Percentiles rank a stretch among this genome's conserved stretches.
Conservation (phyloP, 1,140 invertebrate species). For the Cyclargus thomasi region DNA sequence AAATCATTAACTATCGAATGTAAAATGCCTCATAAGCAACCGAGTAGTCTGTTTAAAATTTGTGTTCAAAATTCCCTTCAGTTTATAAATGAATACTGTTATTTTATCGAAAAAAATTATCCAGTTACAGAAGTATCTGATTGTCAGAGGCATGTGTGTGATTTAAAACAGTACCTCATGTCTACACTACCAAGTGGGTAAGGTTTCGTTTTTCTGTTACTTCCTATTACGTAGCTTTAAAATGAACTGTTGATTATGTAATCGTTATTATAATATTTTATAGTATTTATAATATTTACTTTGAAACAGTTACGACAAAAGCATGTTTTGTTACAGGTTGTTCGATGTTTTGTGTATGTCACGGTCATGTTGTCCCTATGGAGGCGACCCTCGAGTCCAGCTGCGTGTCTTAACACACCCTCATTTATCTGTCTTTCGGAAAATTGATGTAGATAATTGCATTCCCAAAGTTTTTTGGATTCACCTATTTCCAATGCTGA, state of each 20-base stretch:
- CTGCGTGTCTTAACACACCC: constrained; percentile 64
- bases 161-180: constrained; percentile 55
- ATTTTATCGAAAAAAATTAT: constrained; percentile 59
- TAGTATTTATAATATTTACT: too few species aligned
- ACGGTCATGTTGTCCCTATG: constrained; percentile 55
- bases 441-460: constrained; percentile 62
- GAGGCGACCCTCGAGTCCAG: constrained; percentile 60
- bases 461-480: constrained; percentile 67
- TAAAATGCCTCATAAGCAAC: constrained; percentile 55
- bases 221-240: background rate
- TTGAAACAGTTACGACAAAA: background rate
- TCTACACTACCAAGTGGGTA: constrained; percentile 63
- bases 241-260: background rate
- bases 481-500: constrained; percentile 52
- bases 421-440: constrained; percentile 62
- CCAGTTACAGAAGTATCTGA: constrained; percentile 50
- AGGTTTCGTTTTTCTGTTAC: constrained; percentile 15
- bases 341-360: constrained; percentile 70
- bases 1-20: background rate
- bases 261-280: too few species aligned
- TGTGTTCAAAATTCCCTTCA: constrained; percentile 59
- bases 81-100: constrained; percentile 66
- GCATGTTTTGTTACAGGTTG: constrained; percentile 54
- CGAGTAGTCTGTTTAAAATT: constrained; percentile 56
- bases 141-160: constrained; percentile 45